Percentiles rank a stretch among this genome's conserved stretches.
Conservation (phyloP, 2,888 invertebrate genomes). For the Platerodrilus igneus region DNA sequence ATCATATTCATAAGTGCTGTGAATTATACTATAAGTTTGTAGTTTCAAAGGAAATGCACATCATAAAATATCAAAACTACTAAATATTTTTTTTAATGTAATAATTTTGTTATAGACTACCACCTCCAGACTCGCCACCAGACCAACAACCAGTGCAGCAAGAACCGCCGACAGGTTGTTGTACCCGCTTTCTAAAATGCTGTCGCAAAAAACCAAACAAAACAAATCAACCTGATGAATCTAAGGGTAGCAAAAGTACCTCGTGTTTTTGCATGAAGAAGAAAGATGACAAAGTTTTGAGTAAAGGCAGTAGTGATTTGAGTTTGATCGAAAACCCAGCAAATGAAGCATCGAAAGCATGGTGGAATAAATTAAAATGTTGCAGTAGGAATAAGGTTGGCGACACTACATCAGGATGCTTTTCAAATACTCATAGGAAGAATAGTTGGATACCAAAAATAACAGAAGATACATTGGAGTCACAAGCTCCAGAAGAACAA, state of each 20-base stretch:
- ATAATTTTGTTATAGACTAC: slow-evolving; percentile 29
- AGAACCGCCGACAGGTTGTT: slow-evolving; percentile 29
- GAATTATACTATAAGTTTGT: no score
- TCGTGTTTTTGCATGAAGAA: slow-evolving; percentile 48
- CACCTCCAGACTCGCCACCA: slow-evolving; percentile 24
- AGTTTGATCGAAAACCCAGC: slow-evolving; percentile 15
- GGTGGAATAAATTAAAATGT: slow-evolving; percentile 41
- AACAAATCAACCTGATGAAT: slow-evolving; percentile 9
- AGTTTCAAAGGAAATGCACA: no score
- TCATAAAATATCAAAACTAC: no score
- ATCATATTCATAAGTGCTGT: no score
- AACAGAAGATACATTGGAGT: no score
- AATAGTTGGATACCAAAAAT: slow-evolving; percentile 50
- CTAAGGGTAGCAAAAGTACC: slow-evolving; percentile 40
- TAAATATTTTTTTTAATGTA: neutral
- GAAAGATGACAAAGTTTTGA: slow-evolving; percentile 39
- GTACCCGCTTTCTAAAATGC: slow-evolving; percentile 10
- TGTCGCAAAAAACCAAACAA: slow-evolving; percentile 7
- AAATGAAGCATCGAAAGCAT: slow-evolving; percentile 30
- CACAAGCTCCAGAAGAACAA: no score
- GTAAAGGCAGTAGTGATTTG: slow-evolving; percentile 19
- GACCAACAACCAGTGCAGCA: slow-evolving; percentile 23
- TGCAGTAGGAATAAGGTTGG: slow-evolving; percentile 49
- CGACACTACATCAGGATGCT: slow-evolving; percentile 46
- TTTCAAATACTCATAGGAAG: slow-evolving; percentile 40